Percentiles rank a stretch among this genome's conserved stretches.
phyloP scores from a whole-genome alignment of 2,113 vertebrate species.

The Tupaia tana region DNA sequence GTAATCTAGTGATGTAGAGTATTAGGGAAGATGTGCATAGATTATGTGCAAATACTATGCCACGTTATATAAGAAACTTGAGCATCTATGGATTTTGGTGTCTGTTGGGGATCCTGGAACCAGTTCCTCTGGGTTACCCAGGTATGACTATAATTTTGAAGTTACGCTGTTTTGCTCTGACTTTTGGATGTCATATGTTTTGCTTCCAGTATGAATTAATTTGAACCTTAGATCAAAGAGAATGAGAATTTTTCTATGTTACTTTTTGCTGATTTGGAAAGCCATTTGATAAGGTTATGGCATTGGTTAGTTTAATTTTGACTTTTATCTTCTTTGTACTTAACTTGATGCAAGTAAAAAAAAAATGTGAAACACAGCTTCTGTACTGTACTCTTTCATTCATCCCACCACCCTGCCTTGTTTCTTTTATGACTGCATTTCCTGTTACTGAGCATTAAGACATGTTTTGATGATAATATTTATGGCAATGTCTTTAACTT shows the following conservation, averaged over 20 bases:
- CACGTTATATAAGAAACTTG: too few relatives aligned
- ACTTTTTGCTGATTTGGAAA: constrained; percentile 8
- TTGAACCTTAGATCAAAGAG: not conserved
- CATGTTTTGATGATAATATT: too few relatives aligned
- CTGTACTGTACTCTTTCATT: not conserved
- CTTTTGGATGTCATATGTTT: not conserved
- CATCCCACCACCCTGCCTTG: not conserved
- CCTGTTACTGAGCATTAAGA: too few relatives aligned
- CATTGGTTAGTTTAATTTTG: constrained; percentile 20
- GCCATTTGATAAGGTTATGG: not conserved
- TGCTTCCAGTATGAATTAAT: constrained; percentile 25
- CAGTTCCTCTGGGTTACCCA: too few relatives aligned
- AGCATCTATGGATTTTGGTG: too few relatives aligned
- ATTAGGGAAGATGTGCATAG: too few relatives aligned
- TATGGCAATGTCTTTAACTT: too few relatives aligned
- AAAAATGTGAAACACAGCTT: not conserved
- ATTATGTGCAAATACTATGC: too few relatives aligned
- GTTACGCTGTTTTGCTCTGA: not conserved
- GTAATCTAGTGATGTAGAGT: too few relatives aligned
- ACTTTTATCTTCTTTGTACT: constrained; percentile 8
- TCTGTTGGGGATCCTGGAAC: too few relatives aligned
- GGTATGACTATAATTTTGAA: not conserved
- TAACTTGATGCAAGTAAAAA: constrained; percentile 14
- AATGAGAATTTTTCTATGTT: constrained; percentile 8
- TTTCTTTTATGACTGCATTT: constrained; percentile 15